Base-by-base conservation (phyloP, 1,140 invertebrate species). In the Panulirus ornatus region DNA sequence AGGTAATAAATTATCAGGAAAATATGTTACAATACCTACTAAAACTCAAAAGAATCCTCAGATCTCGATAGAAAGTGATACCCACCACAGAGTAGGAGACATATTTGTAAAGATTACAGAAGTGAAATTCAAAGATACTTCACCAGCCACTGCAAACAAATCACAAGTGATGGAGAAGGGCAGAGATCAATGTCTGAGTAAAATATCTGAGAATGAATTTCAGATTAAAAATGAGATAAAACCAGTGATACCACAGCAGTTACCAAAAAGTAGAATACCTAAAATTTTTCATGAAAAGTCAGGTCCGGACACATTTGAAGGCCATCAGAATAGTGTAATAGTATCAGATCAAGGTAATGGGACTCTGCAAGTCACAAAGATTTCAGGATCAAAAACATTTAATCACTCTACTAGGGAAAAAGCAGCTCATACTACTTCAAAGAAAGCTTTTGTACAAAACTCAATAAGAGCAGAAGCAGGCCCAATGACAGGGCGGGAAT, bases 211-310 rank as follows among this genome's bases (percentile, higher is more conserved):
- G 5, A 5, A 47, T 3, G 30, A 27, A 6, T 66, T 66, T 9
- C 58, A 30, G n/a, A 30, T 30, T 27, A 30, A 66, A 8, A 30
- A 66, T 6, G 58, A 66, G 30, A 66, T 30, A 8, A 22, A 30
- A 30, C 27, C n/a, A 1, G 58, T 5, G 27, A 30, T 30, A 66
- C 11, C 58, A 66, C 58, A 66, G 30, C 27, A 11, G 58, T 30
- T 30, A 8, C 58, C 27, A 66, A 5, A 30, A 81, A 81, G 78
- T 81, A 58, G 51, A n/a, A 81, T 81, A 81, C 78, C 78, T 58
- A 81, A 81, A 58, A 36, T 27, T 19, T 51, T 81, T 14, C 78
- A 81, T n/a, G n/a, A n/a, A n/a, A n/a, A n/a, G n/a, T n/a, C n/a
- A n/a, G n/a, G n/a, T n/a, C n/a, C n/a, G n/a, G n/a, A n/a, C n/a